Percentiles rank a stretch among this genome's conserved stretches.
phyloP scores from a whole-genome alignment of 2,797 vertebrate species.

The Ficedula albicollis region DNA sequence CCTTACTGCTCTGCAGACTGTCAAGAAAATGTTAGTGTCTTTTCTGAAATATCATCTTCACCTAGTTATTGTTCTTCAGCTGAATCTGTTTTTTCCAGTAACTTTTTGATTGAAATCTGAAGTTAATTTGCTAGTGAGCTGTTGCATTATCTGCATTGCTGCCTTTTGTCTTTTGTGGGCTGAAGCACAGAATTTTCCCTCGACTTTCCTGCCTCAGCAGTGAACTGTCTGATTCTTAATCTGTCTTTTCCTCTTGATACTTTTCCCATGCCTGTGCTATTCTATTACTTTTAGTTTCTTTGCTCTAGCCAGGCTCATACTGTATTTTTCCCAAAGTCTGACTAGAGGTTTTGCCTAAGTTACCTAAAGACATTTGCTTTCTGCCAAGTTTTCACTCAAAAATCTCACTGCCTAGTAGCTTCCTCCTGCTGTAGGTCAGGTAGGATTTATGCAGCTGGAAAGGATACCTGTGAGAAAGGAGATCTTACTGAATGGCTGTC shows the following conservation, averaged over 20 bases:
- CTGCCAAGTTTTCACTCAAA: neutral
- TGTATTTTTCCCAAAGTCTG: neutral
- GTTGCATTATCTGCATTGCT: neutral
- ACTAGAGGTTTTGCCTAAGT: neutral
- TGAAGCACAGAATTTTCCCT: neutral
- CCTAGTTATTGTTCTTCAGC: neutral
- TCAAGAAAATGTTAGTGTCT: neutral
- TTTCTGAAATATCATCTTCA: neutral
- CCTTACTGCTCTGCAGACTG: neutral
- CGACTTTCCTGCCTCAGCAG: neutral
- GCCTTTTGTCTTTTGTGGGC: neutral
- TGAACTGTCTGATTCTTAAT: neutral
- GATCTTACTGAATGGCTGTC: neutral
- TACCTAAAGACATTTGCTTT: neutral
- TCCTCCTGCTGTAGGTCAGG: neutral
- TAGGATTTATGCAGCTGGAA: neutral
- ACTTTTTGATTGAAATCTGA: neutral
- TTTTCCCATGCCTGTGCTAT: neutral
- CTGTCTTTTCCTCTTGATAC: neutral
- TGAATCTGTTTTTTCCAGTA: neutral
- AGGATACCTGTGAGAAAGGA: neutral
- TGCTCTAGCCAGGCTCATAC: neutral
- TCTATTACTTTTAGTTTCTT: neutral
- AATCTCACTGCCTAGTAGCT: neutral
- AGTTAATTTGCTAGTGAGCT: neutral